Evolutionary conservation across 2,113 vertebrate species (phyloP), one percentile per base, ranked within the genome.

Genomic region (Elephas maximus): DNA sequence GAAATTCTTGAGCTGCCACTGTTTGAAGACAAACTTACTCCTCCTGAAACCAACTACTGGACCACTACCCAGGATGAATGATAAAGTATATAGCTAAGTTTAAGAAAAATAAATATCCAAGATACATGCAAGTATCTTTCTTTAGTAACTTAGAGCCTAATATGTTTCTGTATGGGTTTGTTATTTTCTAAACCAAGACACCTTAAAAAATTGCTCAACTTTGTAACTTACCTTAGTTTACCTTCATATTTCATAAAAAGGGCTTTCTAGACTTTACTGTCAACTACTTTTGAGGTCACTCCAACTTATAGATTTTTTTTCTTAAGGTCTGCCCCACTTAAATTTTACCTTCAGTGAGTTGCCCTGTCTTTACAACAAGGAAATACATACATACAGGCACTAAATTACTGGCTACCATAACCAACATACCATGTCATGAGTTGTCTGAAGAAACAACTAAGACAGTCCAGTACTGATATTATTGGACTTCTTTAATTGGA

Each of bases 251-350:
- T 82, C 30, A 71, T 71, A 12, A 37, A 71, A 71, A 20, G 33
- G 33, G 8, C 15, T 8, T 71, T 37, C 69, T 71, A 71, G 6
- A 37, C 69, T 17, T 81, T 28, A 30, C 28, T 44, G 6, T 45
- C 81, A 51, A 20, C 41, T 90, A 28, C 8, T 81, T 93, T 86
- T 60, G 23, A 76, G 81, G 65, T 21, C 26, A 30, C 65, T 80
- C 85, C 24, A 65, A 24, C n/a, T 96, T 81, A 62, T 15, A 33
- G 67, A 69, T 67, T 67, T 90, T 90, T 91, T 90, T 91, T 26
- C 79, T 90, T 48, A 69, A 63, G 7, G 20, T 28, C 21, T 79
- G 15, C 4, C 15, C 41, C 79, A 44, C 18, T 74, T 88, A 37
- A 79, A 8, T 79, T 93, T 88, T 62, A 33, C 26, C 23, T 88